Base-by-base conservation (phyloP, 2,113 vertebrate genomes). In the Dipodomys ordii region DNA sequence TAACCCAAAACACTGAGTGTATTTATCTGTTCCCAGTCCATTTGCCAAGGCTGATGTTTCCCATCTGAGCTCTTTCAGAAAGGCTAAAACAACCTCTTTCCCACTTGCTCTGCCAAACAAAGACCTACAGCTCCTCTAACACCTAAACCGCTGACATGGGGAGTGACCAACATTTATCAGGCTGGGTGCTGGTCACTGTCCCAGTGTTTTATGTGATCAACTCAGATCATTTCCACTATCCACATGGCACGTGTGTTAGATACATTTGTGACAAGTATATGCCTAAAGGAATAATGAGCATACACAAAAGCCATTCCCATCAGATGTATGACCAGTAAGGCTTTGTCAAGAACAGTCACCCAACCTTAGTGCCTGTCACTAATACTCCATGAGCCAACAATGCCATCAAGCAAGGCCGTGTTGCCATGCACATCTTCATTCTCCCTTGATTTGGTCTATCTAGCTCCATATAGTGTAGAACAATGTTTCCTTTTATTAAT, bases 1-100 rank as follows among this genome's bases (percentile, higher is more conserved):
- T 97, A 94, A 97, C 96, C 97, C 92, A 98, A 98, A 98, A 97
- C 90, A 97, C 94, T 89, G 85, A 95, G 96, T 88, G 81, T 96
- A 67, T 79, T 97, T 97, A 97, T 98, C 97, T 97, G 96, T 97
- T 98, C 97, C 95, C 35, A 95, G 91, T 97, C 97, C 95, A 91
- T 94, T 95, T 97, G 96, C 97, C 98, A 98, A 97, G 96, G 96
- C 1, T 82, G 96, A 95, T 92, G 83, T 96, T 97, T 97, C 94
- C 96, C 87, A 94, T 96, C 96, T 96, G 94, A 91, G 87, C 46
- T 95, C 92, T 53, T 97, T 94, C 65, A 89, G 97, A 96, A 96
- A 95, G 94, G 94, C 95, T 86, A 94, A 95, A 94, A 88, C 96
- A 92, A 98, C 95, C 93, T 96, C 96, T 97, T 83, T 35, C 28